Percentiles rank a stretch among this genome's conserved stretches.
Conservation (phyloP, 2,797 vertebrate genomes). For the Thaleichthys pacificus region DNA sequence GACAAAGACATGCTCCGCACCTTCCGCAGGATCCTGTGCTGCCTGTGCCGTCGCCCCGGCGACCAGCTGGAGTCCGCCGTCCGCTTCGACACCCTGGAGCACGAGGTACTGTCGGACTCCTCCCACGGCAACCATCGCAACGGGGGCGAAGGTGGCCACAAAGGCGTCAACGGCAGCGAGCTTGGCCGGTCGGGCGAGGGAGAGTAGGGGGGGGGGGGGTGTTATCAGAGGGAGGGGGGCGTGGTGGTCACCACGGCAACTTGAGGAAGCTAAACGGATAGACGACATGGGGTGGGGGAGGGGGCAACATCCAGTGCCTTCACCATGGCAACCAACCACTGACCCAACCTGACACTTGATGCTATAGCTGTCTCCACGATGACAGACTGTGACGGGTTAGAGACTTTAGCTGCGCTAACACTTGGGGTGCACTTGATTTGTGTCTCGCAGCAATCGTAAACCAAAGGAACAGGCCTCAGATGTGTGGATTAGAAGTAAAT, state of each 20-base stretch:
- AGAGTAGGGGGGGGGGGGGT: not conserved
- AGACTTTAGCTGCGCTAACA: not conserved
- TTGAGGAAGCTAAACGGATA: not conserved
- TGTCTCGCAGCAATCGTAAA: not conserved
- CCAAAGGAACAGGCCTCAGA: not conserved
- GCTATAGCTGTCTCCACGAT: not conserved
- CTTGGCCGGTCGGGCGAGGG: not conserved
- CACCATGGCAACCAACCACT: too few species aligned
- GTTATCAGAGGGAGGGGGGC: not conserved
- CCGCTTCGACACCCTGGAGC: conserved; percentile 70
- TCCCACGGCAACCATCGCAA: conserved; percentile 23
- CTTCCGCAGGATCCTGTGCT: conserved; percentile 85
- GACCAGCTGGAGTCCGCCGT: conserved; percentile 27
- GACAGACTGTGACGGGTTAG: not conserved
- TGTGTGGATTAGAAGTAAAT: not conserved
- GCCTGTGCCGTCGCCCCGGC: conserved; percentile 38
- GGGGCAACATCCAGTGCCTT: not conserved
- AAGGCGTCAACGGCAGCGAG: not conserved
- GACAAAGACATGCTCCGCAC: conserved; percentile 89
- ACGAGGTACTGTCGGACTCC: conserved; percentile 74
- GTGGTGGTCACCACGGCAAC: not conserved
- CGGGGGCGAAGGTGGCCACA: conserved; percentile 36
- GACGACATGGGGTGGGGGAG: too few species aligned
- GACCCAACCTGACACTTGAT: too few species aligned
- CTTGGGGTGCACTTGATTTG: not conserved